Percentiles rank a stretch among this genome's conserved stretches.
These are phyloP conservation scores for Drosophila nr. fundita DNA, from an alignment of 2,888 invertebrate genomes.

Conservation along the genomic window DNA sequence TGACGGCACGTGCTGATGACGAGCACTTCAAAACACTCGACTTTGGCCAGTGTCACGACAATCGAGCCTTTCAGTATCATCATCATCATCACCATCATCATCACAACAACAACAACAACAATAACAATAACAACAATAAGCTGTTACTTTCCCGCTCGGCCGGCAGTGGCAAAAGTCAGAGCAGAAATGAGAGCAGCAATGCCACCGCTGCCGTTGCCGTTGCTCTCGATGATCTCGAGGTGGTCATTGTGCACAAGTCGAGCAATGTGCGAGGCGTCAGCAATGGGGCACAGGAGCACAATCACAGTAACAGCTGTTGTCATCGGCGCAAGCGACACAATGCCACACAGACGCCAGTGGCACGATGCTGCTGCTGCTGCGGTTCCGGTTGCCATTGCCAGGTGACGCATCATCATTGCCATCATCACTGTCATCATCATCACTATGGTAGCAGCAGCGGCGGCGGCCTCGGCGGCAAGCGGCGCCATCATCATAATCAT, in stretches of 20 bases:
- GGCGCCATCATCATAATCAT: conserved; percentile 34
- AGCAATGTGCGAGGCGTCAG: conserved; percentile 25
- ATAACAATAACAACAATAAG: conserved; percentile 74
- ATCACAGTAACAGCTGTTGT: conserved; percentile 39
- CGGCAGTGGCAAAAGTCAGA: conserved; percentile 66
- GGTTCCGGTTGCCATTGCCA: conserved; percentile 56
- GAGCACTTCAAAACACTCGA: conserved; percentile 71
- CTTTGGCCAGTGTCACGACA: conserved; percentile 81
- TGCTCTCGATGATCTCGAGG: conserved; percentile 63
- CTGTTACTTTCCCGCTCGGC: conserved; percentile 66
- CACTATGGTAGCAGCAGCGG: conserved; percentile 30
- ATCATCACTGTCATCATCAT: conserved; percentile 42
- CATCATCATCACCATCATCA: conserved; percentile 36
- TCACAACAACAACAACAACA: conserved; percentile 52
- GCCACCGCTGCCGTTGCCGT: conserved; percentile 50
- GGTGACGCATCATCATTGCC: conserved; percentile 57
- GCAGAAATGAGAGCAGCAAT: conserved; percentile 44
- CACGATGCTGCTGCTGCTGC: conserved; percentile 45
- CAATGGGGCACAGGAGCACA: conserved; percentile 30
- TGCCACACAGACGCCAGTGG: conserved; percentile 80
- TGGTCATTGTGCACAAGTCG: conserved; percentile 77
- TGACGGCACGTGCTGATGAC: conserved; percentile 81
- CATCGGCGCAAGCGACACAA: conserved; percentile 80
- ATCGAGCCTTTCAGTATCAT: conserved; percentile 83
- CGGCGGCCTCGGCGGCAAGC: conserved; percentile 35